Evolutionary conservation across 2,797 vertebrate genomes (phyloP), one percentile per base, ranked within the genome.

Genomic region (Myotis vivesi): DNA sequence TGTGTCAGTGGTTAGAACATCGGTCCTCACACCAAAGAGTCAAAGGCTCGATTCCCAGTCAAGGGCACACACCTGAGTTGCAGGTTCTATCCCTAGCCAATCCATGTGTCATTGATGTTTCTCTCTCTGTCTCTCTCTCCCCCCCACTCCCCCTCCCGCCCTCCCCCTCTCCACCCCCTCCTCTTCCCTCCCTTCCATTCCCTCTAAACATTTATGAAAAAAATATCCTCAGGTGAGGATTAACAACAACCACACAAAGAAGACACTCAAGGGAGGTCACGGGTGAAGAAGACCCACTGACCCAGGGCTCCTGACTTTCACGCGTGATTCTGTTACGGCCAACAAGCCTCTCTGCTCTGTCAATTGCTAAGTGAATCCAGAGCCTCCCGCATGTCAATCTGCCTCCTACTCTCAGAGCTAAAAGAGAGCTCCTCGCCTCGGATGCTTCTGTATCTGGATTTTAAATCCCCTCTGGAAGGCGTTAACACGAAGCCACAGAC

Each of bases 401-500:
- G 1, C 92, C 92, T 82, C 94, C 38, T 12, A 93, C 72, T 8
- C 68, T 23, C 1, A 0, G 8, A n/a, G 89, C 69, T 44, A 71
- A 83, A 6, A 88, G 82, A 68, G 73, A 20, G 64, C 44, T 53
- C 16, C 80, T 15, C 41, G 0, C 0, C 95, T 38, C 64, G 5
- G 86, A 44, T 53, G 79, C 76, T 93, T 80, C 90, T 76, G 59
- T 0, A 23, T 5, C 96, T 95, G 71, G 80, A 87, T 84, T 73
- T 16, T 16, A 44, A 83, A 81, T 91, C 93, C 36, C 22, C 55
- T 95, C 64, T 76, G 89, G 23, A 79, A 92, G 96, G 95, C 77
- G 62, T 36, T 4, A 71, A 83, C 55, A 85, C 55, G 75, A 80
- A 95, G 81, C 1, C 44, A 73, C 51, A 94, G 95, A 76, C 83